Evolutionary conservation across 2,113 vertebrate genomes (phyloP), one percentile per base, ranked within the genome.

Genomic region (Cyprinodon variegatus): DNA sequence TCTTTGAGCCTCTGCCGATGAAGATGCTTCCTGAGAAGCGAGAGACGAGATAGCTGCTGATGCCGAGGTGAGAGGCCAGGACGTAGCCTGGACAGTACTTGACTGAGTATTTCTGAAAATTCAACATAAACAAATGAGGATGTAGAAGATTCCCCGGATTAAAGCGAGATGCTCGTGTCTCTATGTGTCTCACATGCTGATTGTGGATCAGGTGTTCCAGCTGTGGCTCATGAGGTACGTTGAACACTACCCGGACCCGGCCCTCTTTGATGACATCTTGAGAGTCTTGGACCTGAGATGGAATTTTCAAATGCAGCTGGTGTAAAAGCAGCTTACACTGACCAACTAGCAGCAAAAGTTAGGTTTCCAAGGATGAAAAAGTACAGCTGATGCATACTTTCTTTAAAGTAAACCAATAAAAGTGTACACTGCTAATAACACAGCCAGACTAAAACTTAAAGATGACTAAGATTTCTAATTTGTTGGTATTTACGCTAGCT

Each of bases 11-110:
- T 95, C 97, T 94, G 86, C 97, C 98, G 81, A 99, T 97, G 93
- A 98, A 99, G 90, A 99, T 97, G 93, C 97, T 98, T 83, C 98
- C 98, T 65, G 98, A 98, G 93, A 99, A 98, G 93, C 98, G 96
- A 88, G 98, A 99, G 80, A 99, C 97, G 80, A 99, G 96, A 93
- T 99, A 98, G 92, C 96, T 94, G 92, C 94, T 98, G 89, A 98
- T 88, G 89, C 97, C 97, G 60, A 99, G 96, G 67, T 96, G 98
- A 82, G 96, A 96, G 45, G 98, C 98, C 93, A 99, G 94, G 68
- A 98, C 66, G 74, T 99, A 99, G 13, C 97, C 97, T 20, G 98
- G 98, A 85, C 95, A 96, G 94, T 99, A 99, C 91, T 96, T 98
- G 93, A 99, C 96, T 62, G 96, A 96, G 91, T 97, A 99, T 95